Base-by-base conservation (phyloP, 2,888 invertebrate species). In the Drosophila picticornis region DNA sequence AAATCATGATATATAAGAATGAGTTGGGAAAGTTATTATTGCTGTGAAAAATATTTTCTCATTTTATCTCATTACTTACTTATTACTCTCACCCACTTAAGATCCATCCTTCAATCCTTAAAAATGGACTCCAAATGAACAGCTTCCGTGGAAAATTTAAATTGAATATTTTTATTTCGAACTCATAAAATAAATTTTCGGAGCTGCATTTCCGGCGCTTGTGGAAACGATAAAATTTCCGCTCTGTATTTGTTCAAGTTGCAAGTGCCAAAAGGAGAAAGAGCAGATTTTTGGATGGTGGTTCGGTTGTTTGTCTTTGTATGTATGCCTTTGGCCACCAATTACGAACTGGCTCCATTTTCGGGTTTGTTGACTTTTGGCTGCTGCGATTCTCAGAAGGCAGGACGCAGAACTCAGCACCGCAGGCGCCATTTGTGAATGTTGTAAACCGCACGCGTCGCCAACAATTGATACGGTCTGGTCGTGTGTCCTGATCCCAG, bases 401-500 rank as follows among this genome's bases (percentile, higher is more conserved):
- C 38, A 46, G 31, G 36, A 77, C 69, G 16, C 4, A 46, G 16
- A 25, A 72, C 40, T 31, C 50, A 63, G 56, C 60, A 71, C 81
- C 73, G 70, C 89, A 76, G 87, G 87, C 81, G 72, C 69, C 79
- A 68, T 75, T 75, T 72, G 55, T 46, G 52, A 56, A 46, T 38
- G 53, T 25, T 53, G 61, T 61, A 65, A 72, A 84, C 88, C 84
- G 72, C 86, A 85, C 87, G 89, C 84, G 76, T 74, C 74, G 69
- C 58, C 60, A 63, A 53, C 40, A 38, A 53, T 70, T 46, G 59
- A 70, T 67, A 29, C 9, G 27, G 32, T 32, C 34, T 32, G 57
- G 11, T 13, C 4, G 25, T 56, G 72, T 63, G 61, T 57, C 53
- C 65, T 58, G 70, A 69, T 71, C 48, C 80, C 43, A 63, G 80